phyloP scores from a whole-genome alignment of 2,113 vertebrate species.

The Ctenomys sociabilis region DNA sequence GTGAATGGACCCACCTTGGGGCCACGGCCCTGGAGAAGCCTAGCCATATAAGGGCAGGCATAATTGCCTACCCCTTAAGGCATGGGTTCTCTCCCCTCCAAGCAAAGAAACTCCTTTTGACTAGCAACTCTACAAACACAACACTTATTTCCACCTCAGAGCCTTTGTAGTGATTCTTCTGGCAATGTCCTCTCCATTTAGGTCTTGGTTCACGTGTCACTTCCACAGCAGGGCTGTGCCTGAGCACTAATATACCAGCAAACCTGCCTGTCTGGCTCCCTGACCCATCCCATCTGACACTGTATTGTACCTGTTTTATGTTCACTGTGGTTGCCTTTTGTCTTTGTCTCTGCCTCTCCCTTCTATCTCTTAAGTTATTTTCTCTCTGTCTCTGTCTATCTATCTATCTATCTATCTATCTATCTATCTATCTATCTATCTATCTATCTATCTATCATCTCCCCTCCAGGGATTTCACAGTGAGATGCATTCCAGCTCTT shows the following conservation, averaged over 20 bases:
- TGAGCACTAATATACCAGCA: not conserved
- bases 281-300: not conserved
- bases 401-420: not conserved
- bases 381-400: not conserved
- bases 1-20: not conserved
- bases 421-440: fast-evolving
- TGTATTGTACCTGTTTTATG: not conserved
- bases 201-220: not conserved
- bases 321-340: not conserved
- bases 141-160: not conserved
- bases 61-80: not conserved
- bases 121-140: not conserved
- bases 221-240: not conserved
- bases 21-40: not conserved
- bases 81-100: not conserved
- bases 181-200: not conserved
- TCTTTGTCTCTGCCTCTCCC: too few relatives aligned
- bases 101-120: not conserved
- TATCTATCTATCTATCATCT: fast-evolving
- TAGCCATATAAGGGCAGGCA: not conserved
- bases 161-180: not conserved
- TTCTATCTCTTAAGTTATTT: too few relatives aligned
- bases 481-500: not conserved
- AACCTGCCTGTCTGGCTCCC: not conserved
- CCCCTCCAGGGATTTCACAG: not conserved